A percentile compares a stretch with the other conserved stretches of the same genome.
phyloP scores from a whole-genome alignment of 2,113 vertebrate genomes.

The Passer montanus region DNA sequence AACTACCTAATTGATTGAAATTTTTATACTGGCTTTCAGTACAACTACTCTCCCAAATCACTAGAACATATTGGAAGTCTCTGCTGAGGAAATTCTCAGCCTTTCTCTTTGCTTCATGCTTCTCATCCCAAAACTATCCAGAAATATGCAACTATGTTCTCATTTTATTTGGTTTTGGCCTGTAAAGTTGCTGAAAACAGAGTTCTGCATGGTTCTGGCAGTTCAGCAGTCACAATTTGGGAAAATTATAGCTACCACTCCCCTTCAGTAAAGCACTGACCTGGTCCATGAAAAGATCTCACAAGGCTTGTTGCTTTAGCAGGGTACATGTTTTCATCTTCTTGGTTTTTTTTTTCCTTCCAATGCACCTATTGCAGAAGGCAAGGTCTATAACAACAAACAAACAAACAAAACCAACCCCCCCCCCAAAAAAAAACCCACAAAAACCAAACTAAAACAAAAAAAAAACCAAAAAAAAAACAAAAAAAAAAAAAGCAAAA shows the following conservation, averaged over 20 bases:
- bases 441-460: too few species aligned
- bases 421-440: not conserved
- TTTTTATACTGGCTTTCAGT: not conserved
- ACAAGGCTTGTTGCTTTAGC: not conserved
- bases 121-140: not conserved
- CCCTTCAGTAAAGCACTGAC: not conserved
- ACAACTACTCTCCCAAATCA: not conserved
- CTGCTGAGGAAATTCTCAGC: not conserved
- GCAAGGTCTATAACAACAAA: not conserved
- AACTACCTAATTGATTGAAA: not conserved
- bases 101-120: not conserved
- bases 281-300: not conserved
- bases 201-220: not conserved
- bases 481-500: not conserved
- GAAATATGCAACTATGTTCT: not conserved
- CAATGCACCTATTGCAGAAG: not conserved
- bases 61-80: not conserved
- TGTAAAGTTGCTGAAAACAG: not conserved
- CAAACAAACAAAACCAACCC: not conserved
- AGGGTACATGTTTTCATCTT: not conserved
- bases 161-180: not conserved
- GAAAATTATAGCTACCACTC: not conserved
- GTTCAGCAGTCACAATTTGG: not conserved
- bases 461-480: not conserved
- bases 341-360: not conserved